These are phyloP conservation scores for Enoplosus armatus DNA, from an alignment of 2,797 vertebrate genomes.

Conservation along the genomic window DNA sequence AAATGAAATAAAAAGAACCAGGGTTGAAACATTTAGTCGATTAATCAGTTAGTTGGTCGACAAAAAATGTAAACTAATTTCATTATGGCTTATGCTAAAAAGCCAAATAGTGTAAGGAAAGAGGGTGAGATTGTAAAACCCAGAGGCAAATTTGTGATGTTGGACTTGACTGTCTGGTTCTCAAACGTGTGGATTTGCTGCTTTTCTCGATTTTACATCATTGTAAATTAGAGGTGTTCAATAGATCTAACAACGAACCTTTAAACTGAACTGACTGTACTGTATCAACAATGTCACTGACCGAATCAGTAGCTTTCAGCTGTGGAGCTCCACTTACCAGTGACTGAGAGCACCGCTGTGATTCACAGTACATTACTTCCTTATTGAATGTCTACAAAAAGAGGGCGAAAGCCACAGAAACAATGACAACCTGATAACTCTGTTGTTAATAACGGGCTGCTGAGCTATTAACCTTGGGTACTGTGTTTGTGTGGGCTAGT, in stretches of 20 bases:
- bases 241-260: background rate
- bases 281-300: background rate
- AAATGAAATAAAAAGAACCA: background rate
- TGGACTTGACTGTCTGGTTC: background rate
- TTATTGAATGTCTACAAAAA: background rate
- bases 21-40: background rate
- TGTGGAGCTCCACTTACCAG: background rate
- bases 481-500: background rate
- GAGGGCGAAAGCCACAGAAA: background rate
- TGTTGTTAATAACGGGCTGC: background rate
- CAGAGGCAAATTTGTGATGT: too few species aligned
- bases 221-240: background rate
- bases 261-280: background rate
- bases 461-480: background rate
- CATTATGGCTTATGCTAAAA: background rate
- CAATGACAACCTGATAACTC: background rate
- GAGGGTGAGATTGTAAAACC: too few species aligned
- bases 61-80: background rate
- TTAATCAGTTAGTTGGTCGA: background rate
- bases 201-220: conserved; percentile 7
- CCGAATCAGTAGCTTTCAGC: background rate
- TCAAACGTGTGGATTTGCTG: conserved; percentile 13
- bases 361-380: background rate
- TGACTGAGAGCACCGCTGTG: background rate
- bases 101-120: background rate